Conservation (phyloP, 2,888 invertebrate species). For the Apamea anceps region DNA sequence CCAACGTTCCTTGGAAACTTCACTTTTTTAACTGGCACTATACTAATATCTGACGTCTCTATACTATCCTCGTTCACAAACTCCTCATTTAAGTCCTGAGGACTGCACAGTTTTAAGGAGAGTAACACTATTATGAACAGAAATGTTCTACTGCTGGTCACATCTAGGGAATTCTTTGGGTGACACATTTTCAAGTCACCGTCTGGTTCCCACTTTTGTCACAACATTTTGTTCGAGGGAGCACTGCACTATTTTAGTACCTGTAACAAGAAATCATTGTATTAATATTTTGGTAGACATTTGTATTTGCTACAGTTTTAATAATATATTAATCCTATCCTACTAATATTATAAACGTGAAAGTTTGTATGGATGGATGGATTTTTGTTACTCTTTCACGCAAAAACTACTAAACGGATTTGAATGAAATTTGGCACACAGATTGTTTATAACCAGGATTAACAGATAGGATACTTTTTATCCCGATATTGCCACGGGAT, state of each 20-base stretch:
- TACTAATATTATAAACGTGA: too few species aligned
- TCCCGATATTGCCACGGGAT: too few species aligned
- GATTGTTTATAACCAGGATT: too few species aligned
- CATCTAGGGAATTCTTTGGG: slow-evolving; percentile 80
- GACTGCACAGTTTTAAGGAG: slow-evolving; percentile 86
- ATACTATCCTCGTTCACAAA: slow-evolving; percentile 84
- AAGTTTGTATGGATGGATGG: too few species aligned
- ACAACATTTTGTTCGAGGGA: slow-evolving; percentile 76
- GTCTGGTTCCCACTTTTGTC: slow-evolving; percentile 71
- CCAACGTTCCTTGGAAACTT: slow-evolving; percentile 78
- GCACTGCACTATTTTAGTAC: slow-evolving; percentile 65
- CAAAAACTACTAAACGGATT: too few species aligned
- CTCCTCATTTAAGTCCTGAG: slow-evolving; percentile 86
- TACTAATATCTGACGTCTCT: slow-evolving; percentile 78
- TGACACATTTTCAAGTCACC: slow-evolving; percentile 80
- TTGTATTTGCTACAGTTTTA: background rate
- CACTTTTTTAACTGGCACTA: slow-evolving; percentile 79
- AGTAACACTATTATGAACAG: slow-evolving; percentile 85
- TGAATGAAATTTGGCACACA: too few species aligned
- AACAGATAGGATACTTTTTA: too few species aligned
- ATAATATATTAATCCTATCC: background rate
- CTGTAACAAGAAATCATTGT: slow-evolving; percentile 77
- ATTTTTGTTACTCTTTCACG: too few species aligned
- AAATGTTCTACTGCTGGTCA: slow-evolving; percentile 83
- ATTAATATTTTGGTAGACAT: background rate